phyloP scores from a whole-genome alignment of 2,888 invertebrate genomes.

The Incurvaria masculella region DNA sequence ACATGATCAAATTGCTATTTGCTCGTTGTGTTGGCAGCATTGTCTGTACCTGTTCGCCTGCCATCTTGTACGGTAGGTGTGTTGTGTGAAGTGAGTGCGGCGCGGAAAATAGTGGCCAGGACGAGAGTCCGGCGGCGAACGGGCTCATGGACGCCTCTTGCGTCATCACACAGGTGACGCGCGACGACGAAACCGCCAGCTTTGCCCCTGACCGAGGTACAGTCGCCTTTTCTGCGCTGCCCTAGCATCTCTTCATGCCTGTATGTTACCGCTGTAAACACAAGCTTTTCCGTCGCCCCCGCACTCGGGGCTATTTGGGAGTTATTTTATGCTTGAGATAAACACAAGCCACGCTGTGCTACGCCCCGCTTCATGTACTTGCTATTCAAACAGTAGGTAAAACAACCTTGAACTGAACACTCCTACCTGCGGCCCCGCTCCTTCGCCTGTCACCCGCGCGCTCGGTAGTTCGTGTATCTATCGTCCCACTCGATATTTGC shows the following conservation, averaged over 20 bases:
- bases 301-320: too few species aligned
- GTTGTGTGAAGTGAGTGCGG: not conserved
- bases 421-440: not conserved
- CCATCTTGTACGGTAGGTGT: slow-evolving; percentile 52
- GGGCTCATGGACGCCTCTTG: slow-evolving; percentile 90
- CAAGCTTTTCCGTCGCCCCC: too few species aligned
- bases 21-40: too few species aligned
- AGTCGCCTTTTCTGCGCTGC: slow-evolving; percentile 13
- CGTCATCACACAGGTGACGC: slow-evolving; percentile 97
- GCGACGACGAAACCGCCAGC: slow-evolving; percentile 95
- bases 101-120: not conserved
- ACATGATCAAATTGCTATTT: too few species aligned
- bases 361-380: not conserved
- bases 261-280: not conserved
- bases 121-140: not conserved
- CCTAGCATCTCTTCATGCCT: not conserved
- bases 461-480: too few species aligned
- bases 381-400: not conserved
- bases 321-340: not conserved
- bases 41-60: too few species aligned
- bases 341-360: not conserved
- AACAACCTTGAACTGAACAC: not conserved
- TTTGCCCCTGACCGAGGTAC: slow-evolving; percentile 92
- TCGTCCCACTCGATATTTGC: not conserved
- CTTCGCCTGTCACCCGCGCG: not conserved